Evolutionary conservation across 2,797 vertebrate species (phyloP).

Genomic region (Dendrocincla tyrannina): DNA sequence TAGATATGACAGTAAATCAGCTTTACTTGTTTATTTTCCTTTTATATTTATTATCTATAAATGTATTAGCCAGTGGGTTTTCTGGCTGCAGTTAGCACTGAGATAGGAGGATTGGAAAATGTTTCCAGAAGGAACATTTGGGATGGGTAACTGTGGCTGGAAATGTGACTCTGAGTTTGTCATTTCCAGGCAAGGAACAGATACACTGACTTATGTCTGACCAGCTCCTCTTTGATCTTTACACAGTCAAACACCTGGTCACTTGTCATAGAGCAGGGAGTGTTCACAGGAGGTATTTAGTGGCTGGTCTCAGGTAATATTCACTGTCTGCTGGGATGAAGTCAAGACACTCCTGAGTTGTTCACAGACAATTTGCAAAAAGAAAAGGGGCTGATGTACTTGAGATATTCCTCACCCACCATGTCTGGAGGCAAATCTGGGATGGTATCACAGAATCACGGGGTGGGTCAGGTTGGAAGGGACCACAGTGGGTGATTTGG

Average conservation of each 20-base stretch:
- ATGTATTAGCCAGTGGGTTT: neutral
- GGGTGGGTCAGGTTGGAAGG: neutral
- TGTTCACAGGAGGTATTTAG: neutral
- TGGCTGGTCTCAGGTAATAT: neutral
- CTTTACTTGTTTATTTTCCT: conserved; percentile 33
- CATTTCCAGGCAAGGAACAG: neutral
- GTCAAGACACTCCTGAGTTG: neutral
- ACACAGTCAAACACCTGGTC: neutral
- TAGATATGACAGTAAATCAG: neutral
- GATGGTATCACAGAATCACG: neutral
- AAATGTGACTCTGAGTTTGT: neutral
- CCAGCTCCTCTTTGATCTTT: neutral
- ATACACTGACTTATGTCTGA: neutral
- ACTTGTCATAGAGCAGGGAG: neutral
- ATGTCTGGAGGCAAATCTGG: neutral
- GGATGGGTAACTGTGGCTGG: neutral
- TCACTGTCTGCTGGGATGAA: neutral
- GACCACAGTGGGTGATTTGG: neutral
- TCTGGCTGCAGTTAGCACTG: neutral
- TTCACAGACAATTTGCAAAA: neutral
- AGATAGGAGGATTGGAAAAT: neutral
- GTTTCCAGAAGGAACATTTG: neutral
- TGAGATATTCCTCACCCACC: neutral
- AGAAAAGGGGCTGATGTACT: neutral
- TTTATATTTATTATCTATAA: conserved; percentile 1